Evolutionary conservation across 1,140 invertebrate species (phyloP).

Genomic region (Cecropterus lyciades): DNA sequence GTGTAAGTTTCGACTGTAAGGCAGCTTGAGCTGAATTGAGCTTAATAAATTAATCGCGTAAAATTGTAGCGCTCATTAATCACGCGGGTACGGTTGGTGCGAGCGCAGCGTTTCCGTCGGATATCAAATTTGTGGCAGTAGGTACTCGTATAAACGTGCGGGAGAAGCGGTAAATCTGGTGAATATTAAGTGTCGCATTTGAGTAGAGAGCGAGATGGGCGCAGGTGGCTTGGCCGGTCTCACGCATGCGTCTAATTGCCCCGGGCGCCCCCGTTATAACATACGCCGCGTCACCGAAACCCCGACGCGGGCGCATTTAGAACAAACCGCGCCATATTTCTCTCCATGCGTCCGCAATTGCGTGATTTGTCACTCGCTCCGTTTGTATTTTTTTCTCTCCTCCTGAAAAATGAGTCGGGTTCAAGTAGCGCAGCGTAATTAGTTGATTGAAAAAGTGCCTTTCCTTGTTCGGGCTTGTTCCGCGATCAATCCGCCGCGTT

Average conservation of each 20-base stretch:
- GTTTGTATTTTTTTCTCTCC: constrained; percentile 62
- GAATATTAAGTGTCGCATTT: constrained; percentile 34
- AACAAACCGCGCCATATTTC: constrained; percentile 77
- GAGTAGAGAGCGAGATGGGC: constrained; percentile 30
- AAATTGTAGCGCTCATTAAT: constrained; percentile 28
- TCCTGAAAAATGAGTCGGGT: constrained; percentile 71
- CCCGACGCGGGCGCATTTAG: constrained; percentile 69
- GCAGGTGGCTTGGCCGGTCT: constrained; percentile 29
- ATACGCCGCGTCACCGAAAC: constrained; percentile 46
- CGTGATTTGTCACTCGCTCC: constrained; percentile 78
- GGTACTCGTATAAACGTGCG: constrained; percentile 5
- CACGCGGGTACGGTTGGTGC: constrained; percentile 16
- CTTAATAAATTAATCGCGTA: constrained; percentile 30
- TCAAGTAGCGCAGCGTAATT: constrained; percentile 69
- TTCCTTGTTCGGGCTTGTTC: constrained; percentile 55
- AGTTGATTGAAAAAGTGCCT: constrained; percentile 75
- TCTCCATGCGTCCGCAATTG: constrained; percentile 75
- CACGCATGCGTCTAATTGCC: constrained; percentile 45
- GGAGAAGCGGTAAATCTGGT: constrained; percentile 34
- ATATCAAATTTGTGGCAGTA: constrained; percentile 29
- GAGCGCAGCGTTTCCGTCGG: constrained; percentile 27
- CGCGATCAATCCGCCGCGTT: constrained; percentile 47
- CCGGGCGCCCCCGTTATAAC: constrained; percentile 52
- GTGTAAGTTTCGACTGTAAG: background rate
- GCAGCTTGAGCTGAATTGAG: constrained; percentile 8